Conservation (phyloP, 1,140 invertebrate genomes). For the Popillia japonica region DNA sequence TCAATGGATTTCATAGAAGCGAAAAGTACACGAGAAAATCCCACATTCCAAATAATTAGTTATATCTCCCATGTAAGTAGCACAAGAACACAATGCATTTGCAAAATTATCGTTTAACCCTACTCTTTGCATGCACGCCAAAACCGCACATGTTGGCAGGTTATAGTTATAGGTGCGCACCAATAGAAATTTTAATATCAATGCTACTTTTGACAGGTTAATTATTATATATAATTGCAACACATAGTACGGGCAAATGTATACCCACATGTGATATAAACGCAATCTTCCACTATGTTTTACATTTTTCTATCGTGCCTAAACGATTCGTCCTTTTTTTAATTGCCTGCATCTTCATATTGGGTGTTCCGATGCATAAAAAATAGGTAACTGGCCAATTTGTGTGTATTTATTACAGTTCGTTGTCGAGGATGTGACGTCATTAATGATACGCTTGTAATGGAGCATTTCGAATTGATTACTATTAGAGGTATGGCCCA, state of each 20-base stretch:
- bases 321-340: background rate
- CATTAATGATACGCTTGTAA: constrained; percentile 22
- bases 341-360: background rate
- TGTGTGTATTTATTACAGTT: background rate
- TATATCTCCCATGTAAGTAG: background rate
- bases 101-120: background rate
- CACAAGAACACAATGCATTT: background rate
- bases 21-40: background rate
- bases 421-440: constrained; percentile 21
- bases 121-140: background rate
- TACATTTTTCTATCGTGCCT: background rate
- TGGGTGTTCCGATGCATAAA: background rate
- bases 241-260: no score
- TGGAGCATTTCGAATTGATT: constrained; percentile 4
- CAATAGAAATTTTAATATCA: constrained; percentile 2
- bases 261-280: no score
- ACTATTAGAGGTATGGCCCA: background rate
- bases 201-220: background rate
- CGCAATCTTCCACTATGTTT: background rate
- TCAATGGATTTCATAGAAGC: background rate
- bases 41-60: background rate
- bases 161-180: background rate
- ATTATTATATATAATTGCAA: background rate
- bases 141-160: background rate
- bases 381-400: background rate